Conservation (phyloP, 1,140 invertebrate genomes). For the Maniola jurtina region DNA sequence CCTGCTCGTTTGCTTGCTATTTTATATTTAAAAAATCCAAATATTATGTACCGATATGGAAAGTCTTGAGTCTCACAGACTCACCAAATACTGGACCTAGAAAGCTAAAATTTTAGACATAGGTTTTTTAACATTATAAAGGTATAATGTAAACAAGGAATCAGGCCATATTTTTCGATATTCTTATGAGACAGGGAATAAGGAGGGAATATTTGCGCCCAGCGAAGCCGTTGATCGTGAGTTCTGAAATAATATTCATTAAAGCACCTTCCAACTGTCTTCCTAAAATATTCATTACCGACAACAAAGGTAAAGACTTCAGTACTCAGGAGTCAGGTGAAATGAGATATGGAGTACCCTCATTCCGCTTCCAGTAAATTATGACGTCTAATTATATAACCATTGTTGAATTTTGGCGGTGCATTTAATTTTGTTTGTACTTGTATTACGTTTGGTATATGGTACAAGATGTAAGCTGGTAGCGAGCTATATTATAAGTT, state of each 20-base stretch:
- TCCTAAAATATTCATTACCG: conserved; percentile 16
- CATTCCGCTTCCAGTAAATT: conserved; percentile 53
- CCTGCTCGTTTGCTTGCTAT: no score
- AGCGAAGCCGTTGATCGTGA: no score
- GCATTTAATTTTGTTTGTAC: conserved; percentile 71
- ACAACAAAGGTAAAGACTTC: conserved; percentile 33
- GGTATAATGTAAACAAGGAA: no score
- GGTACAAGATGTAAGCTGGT: conserved; percentile 21
- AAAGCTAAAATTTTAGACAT: no score
- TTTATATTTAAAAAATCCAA: no score
- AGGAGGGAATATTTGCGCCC: no score
- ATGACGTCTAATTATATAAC: conserved; percentile 65
- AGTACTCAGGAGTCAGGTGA: conserved; percentile 40
- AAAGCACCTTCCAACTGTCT: conserved; percentile 12
- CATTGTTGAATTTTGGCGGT: conserved; percentile 61
- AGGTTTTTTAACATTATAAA: no score
- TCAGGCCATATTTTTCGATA: no score
- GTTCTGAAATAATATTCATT: conserved; percentile 11
- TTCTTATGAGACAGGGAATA: no score
- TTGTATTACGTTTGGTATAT: conserved; percentile 33
- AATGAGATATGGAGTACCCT: conserved; percentile 45
- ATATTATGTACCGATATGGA: no score
- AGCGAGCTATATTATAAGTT: not conserved
- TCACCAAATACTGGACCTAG: no score
- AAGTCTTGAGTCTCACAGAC: no score